A percentile compares a stretch with the other conserved stretches of the same genome.
These are phyloP conservation scores for Osedax fenrisi DNA, from an alignment of 2,888 invertebrate species.

Conservation along the genomic window DNA sequence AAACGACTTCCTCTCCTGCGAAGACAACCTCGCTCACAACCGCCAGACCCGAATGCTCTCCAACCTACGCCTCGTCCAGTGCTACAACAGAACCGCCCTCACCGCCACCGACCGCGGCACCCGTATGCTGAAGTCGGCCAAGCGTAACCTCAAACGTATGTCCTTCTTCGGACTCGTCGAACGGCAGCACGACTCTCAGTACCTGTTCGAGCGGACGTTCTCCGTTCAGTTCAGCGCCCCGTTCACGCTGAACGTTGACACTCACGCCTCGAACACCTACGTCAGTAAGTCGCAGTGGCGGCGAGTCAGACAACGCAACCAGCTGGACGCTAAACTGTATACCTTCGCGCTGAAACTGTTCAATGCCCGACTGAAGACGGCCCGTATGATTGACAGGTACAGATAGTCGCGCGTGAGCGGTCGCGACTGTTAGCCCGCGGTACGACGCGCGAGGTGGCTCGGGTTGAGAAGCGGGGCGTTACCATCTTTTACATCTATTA, in stretches of 20 bases:
- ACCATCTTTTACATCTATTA: too few relatives aligned
- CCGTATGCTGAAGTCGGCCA: conserved; percentile 63
- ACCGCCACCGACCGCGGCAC: conserved; percentile 37
- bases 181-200: conserved; percentile 62
- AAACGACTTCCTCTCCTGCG: conserved; percentile 78
- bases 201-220: conserved; percentile 45
- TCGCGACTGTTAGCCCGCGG: too few relatives aligned
- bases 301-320: conserved; percentile 68
- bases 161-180: conserved; percentile 94
- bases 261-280: conserved; percentile 59
- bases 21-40: conserved; percentile 85
- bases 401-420: too few relatives aligned
- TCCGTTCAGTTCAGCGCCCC: conserved; percentile 66
- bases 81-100: conserved; percentile 62
- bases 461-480: too few relatives aligned
- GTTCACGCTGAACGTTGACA: conserved; percentile 52
- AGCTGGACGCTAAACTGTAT: conserved; percentile 81
- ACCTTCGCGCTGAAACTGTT: conserved; percentile 79
- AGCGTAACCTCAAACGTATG: conserved; percentile 77
- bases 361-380: conserved; percentile 52
- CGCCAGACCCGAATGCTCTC: conserved; percentile 94
- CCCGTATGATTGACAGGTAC: too few relatives aligned
- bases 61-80: conserved; percentile 81
- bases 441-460: too few relatives aligned
- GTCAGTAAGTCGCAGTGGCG: conserved; percentile 62